A percentile compares a stretch with the other conserved stretches of the same genome.
Conservation (phyloP, 1,140 invertebrate genomes). For the Drepana arcuata region DNA sequence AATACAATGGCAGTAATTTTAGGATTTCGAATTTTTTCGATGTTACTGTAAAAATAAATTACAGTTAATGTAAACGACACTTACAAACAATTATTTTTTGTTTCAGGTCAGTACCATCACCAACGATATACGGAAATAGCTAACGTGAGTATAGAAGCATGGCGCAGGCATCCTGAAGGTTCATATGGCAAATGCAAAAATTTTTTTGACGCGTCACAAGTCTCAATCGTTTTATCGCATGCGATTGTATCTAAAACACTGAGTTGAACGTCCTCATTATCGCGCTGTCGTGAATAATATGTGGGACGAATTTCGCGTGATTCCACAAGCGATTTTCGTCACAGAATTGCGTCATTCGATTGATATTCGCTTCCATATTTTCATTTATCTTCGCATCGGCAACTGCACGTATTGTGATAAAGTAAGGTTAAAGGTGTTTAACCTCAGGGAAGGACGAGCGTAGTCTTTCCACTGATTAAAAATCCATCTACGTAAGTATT, state of each 20-base stretch:
- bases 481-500: too few species aligned
- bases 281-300: conserved; percentile 51
- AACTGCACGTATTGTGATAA: too few species aligned
- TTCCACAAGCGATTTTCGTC: conserved; percentile 24
- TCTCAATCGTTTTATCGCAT: conserved; percentile 12
- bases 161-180: too few species aligned
- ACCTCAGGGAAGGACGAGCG: too few species aligned
- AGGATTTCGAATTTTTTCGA: neutral
- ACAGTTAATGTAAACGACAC: too few species aligned
- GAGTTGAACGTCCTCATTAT: conserved; percentile 51
- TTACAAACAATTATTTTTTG: conserved; percentile 14
- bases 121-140: too few species aligned
- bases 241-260: conserved; percentile 27
- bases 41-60: conserved; percentile 1
- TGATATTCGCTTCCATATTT: neutral
- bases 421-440: too few species aligned
- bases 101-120: conserved; percentile 34
- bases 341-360: conserved; percentile 21
- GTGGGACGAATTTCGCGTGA: conserved; percentile 46
- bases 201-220: conserved; percentile 22
- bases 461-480: too few species aligned
- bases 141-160: too few species aligned
- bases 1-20: conserved; percentile 8
- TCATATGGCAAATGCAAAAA: conserved; percentile 14
- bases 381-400: too few species aligned